These are phyloP conservation scores for Trichonephila clavata DNA, from an alignment of 1,140 invertebrate genomes.

Conservation along the genomic window DNA sequence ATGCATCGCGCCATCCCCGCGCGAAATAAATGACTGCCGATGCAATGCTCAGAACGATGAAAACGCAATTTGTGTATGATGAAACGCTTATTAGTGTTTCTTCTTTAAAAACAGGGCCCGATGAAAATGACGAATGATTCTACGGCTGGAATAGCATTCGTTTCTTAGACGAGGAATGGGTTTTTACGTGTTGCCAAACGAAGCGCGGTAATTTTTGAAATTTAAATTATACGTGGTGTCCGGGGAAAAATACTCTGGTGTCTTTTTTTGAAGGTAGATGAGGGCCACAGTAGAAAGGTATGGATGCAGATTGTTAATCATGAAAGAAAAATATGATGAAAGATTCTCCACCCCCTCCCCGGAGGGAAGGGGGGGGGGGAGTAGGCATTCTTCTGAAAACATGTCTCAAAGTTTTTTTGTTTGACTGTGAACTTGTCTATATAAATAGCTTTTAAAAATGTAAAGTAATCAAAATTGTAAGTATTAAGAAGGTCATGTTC, in stretches of 20 bases:
- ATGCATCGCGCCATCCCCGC: background rate
- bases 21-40: background rate
- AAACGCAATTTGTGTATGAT: conserved; percentile 7
- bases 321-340: too few relatives aligned
- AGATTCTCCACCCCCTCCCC: too few relatives aligned
- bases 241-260: background rate
- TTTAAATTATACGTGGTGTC: background rate
- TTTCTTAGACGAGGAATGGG: background rate
- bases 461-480: too few relatives aligned
- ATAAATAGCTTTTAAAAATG: too few relatives aligned
- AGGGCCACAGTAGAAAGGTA: too few relatives aligned
- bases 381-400: too few relatives aligned
- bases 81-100: conserved; percentile 8
- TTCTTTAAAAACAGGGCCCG: background rate
- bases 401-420: too few relatives aligned
- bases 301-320: too few relatives aligned
- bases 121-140: background rate
- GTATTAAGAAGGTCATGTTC: too few relatives aligned
- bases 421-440: too few relatives aligned
- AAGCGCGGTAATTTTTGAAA: background rate
- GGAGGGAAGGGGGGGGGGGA: too few relatives aligned
- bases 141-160: background rate
- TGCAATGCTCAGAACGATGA: conserved; percentile 1
- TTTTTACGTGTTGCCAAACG: background rate
- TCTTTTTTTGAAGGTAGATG: too few relatives aligned